phyloP scores from a whole-genome alignment of 2,888 invertebrate species.

The Noctuana brunneofusca region DNA sequence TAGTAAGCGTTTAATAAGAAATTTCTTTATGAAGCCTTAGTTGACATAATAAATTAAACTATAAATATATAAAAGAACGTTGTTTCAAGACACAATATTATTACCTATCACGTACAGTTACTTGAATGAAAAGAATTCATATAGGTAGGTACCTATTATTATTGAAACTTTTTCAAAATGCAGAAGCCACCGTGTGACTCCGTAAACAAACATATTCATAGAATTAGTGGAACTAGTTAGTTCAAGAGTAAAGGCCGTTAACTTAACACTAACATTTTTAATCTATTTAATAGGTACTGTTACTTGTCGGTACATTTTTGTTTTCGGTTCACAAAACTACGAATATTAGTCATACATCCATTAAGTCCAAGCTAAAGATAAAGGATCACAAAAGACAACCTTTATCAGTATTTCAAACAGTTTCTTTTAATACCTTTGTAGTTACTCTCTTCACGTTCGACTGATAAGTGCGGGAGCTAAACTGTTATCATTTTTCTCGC shows the following conservation, averaged over 20 bases:
- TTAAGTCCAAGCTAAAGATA: constrained; percentile 27
- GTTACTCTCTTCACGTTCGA: constrained; percentile 60
- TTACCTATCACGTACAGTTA: background rate
- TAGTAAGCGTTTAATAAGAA: too few relatives aligned
- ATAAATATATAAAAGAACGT: too few relatives aligned
- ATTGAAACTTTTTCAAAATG: constrained; percentile 7
- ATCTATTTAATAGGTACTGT: constrained; percentile 22
- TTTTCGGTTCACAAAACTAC: constrained; percentile 21
- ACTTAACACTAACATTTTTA: constrained; percentile 14
- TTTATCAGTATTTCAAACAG: constrained; percentile 29
- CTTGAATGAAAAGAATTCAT: background rate
- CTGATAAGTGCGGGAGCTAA: constrained; percentile 39
- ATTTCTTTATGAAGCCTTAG: too few relatives aligned
- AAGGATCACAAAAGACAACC: constrained; percentile 15
- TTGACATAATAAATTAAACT: too few relatives aligned
- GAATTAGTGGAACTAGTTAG: constrained; percentile 26
- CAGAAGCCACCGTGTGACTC: constrained; percentile 29
- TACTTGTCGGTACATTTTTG: constrained; percentile 30
- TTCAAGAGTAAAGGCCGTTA: constrained; percentile 15
- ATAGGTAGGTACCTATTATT: too few relatives aligned
- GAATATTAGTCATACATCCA: constrained; percentile 31
- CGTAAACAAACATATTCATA: constrained; percentile 30
- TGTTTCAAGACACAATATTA: too few relatives aligned
- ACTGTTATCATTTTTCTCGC: constrained; percentile 26
- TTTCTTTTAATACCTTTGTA: constrained; percentile 53